Evolutionary conservation across 2,113 vertebrate genomes (phyloP), one percentile per base, ranked within the genome.

Genomic region (Turdus rufiventris): DNA sequence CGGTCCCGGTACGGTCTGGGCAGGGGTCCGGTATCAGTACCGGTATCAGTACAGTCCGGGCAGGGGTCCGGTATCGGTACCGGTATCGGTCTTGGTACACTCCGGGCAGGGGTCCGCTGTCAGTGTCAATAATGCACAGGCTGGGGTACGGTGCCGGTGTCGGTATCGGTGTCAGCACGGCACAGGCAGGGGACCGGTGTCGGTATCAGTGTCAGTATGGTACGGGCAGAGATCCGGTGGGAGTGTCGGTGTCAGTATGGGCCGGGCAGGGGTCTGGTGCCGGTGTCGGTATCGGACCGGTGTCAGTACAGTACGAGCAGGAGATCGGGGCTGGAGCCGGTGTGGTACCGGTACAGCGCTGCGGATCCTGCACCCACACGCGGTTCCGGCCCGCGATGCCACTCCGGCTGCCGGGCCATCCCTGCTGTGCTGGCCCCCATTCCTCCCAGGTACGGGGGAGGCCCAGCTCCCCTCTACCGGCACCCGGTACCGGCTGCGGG

Each of bases 281-380:
- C 5, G 8, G 15, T 48, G 43, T 2, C 5, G 6, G 15, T 38
- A 5, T 26, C 47, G 9, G 23, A 23, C 14, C 15, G 15, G 40
- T 31, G n/a, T 38, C 77, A 16, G 43, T 23, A 18, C 9, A 26
- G 5, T 16, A 8, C 16, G 17, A 7, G 38, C 66, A 45, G 18
- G 17, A 25, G 10, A 1, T 14, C 24, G 8, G 10, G 20, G 9
- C 16, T 8, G 4, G 28, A 4, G 28, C 12, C 10, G 3, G 26
- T 33, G n/a, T n/a, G 23, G 10, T 10, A 9, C 65, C 1, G 34
- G 19, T 5, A 21, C 18, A 36, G 18, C 38, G 15, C 63, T 29
- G 63, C 10, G 23, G 10, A 8, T 76, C 54, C 62, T 10, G 18
- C 6, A 7, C 31, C 23, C 54, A 16, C 23, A 10, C 14, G 6